Evolutionary conservation across 2,888 invertebrate species (phyloP).

Genomic region (Dinocampus coccinellae): DNA sequence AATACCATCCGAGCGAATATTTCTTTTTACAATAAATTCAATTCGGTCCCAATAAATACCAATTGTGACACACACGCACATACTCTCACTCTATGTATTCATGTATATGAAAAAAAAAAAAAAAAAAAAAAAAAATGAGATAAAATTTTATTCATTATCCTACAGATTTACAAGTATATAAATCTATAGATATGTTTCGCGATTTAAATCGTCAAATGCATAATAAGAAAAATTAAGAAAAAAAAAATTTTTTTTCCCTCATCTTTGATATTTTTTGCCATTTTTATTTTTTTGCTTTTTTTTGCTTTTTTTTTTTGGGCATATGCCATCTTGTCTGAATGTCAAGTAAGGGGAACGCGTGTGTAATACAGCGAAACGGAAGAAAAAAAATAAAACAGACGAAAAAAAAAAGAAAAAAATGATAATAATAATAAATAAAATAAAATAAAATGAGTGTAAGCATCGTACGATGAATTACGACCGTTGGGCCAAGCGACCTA

Average conservation of each 20-base stretch:
- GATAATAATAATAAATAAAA: conserved; percentile 24
- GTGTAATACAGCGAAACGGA: background rate
- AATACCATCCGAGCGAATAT: background rate
- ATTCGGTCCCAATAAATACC: background rate
- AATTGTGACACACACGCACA: background rate
- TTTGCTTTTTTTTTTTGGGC: no score
- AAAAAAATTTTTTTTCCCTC: no score
- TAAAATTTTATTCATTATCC: background rate
- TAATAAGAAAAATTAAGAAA: no score
- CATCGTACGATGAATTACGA: conserved; percentile 67
- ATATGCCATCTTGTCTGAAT: no score
- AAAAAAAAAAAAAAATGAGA: conserved; percentile 9
- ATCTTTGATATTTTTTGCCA: background rate
- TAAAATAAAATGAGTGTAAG: no score
- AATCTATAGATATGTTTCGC: no score
- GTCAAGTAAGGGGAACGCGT: no score
- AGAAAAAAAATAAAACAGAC: background rate
- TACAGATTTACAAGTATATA: no score
- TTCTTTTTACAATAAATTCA: conserved; percentile 3
- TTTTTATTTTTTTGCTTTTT: background rate
- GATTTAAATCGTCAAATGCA: no score
- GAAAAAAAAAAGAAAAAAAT: conserved; percentile 18
- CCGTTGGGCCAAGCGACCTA: conserved; percentile 64
- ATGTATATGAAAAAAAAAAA: conserved; percentile 6
- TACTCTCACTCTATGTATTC: background rate